Conservation (phyloP, 2,888 invertebrate genomes). For the Conistra vaccinii region DNA sequence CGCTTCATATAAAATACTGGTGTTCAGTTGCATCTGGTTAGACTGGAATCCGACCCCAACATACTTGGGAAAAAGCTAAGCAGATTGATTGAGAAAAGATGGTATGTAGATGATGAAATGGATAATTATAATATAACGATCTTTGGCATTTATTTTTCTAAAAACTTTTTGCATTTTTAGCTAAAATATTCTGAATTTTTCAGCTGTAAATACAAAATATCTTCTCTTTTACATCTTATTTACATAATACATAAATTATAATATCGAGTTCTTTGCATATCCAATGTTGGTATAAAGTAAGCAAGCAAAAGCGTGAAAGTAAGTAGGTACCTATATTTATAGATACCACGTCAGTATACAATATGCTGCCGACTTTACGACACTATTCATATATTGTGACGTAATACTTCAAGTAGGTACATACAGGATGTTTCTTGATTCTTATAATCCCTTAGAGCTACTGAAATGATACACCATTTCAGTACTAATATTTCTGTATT, state of each 20-base stretch:
- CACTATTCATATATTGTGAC: slow-evolving; percentile 13
- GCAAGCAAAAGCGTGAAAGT: slow-evolving; percentile 30
- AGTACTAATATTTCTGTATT: too few species aligned
- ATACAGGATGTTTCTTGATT: slow-evolving; percentile 11
- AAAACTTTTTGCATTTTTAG: neutral
- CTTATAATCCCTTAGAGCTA: neutral
- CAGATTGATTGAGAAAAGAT: too few species aligned
- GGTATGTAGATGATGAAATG: neutral
- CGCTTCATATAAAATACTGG: too few species aligned
- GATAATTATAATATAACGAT: slow-evolving; percentile 1
- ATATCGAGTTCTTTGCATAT: slow-evolving; percentile 33
- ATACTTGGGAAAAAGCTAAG: too few species aligned
- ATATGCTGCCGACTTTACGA: slow-evolving; percentile 33
- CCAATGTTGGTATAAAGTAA: slow-evolving; percentile 1
- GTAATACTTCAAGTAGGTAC: slow-evolving; percentile 1
- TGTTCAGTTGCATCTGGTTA: too few species aligned
- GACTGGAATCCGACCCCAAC: too few species aligned
- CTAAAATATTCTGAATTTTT: neutral
- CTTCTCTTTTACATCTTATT: slow-evolving; percentile 18
- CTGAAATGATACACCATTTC: too few species aligned
- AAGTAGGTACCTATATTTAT: neutral
- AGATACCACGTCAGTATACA: neutral
- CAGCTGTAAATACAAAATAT: slow-evolving; percentile 12
- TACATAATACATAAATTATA: slow-evolving; percentile 31
- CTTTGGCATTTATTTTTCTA: neutral